Evolutionary conservation across 2,113 vertebrate genomes (phyloP), one percentile per base, ranked within the genome.

Genomic region (Smithornis capensis): DNA sequence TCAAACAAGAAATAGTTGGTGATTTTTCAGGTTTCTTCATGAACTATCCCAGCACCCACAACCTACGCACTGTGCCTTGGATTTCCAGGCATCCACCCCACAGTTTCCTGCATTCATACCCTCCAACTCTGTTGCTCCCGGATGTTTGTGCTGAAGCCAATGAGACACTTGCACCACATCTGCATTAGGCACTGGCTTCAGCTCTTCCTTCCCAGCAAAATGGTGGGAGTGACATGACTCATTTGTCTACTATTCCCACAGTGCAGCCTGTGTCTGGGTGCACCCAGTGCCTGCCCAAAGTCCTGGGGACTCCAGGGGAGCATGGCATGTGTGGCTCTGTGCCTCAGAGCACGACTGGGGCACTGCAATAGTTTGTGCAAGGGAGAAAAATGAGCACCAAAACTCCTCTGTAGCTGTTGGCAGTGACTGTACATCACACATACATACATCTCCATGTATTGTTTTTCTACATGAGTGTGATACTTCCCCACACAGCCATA

Each of bases 381-480:
- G 50, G 56, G 13, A 77, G 45, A 40, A 42, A 23, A 70, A 50
- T 0, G 10, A 86, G 35, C 62, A 80, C 71, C 40, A 37, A 31
- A 55, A 18, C 21, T 3, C 38, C 40, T 25, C 38, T 24, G 80
- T 2, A 33, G 44, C 60, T 8, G 6, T 40, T 40, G 52, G 60
- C 69, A 42, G 67, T 33, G 52, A 74, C 56, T 10, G 24, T 3
- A 16, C 44, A 14, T 37, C 74, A 49, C 3, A 38, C 14, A 7
- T 12, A 27, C 50, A 10, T 12, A 3, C 49, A 44, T 21, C 65
- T 68, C 23, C 44, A 9, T 0, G 31, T 5, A 8, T 2, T 19
- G 3, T 29, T 70, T 35, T 60, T 49, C 69, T 15, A 2, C 55
- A 23, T 0, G 0, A 40, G 35, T 3, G 40, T 7, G 67, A 7